These are phyloP conservation scores for Agrypnus murinus DNA, from an alignment of 2,888 invertebrate genomes.

Conservation along the genomic window DNA sequence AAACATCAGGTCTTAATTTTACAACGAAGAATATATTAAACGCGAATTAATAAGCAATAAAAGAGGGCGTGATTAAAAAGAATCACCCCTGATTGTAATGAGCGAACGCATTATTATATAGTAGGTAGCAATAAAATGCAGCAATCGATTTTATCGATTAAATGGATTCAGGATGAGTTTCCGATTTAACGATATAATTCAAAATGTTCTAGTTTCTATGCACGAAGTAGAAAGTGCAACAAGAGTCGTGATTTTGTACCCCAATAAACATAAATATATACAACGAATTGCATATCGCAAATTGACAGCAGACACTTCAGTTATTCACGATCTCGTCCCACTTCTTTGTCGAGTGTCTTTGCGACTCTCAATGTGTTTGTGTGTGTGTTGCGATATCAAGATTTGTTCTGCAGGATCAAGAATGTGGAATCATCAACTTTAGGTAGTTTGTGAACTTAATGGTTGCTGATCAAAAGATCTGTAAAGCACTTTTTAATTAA, in stretches of 20 bases:
- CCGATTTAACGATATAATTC: slow-evolving; percentile 44
- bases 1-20: too few relatives aligned
- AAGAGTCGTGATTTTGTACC: slow-evolving; percentile 52
- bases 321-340: slow-evolving; percentile 55
- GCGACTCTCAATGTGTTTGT: slow-evolving; percentile 33
- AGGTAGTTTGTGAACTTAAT: slow-evolving; percentile 49
- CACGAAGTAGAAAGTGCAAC: slow-evolving; percentile 56
- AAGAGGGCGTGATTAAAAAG: not conserved
- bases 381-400: slow-evolving; percentile 41
- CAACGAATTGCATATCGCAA: slow-evolving; percentile 55
- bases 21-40: too few relatives aligned
- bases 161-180: slow-evolving; percentile 35
- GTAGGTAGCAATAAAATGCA: not conserved
- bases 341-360: slow-evolving; percentile 48
- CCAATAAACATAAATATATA: slow-evolving; percentile 55
- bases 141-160: slow-evolving; percentile 1
- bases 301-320: slow-evolving; percentile 55
- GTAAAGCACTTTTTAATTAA: slow-evolving; percentile 51
- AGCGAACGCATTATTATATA: not conserved
- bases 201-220: slow-evolving; percentile 51
- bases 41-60: slow-evolving; percentile 5
- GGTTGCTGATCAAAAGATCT: slow-evolving; percentile 45
- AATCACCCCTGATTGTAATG: not conserved
- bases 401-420: slow-evolving; percentile 46
- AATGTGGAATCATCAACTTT: slow-evolving; percentile 53